Conservation (phyloP, 2,888 invertebrate species). For the Nomada ruficornis region DNA sequence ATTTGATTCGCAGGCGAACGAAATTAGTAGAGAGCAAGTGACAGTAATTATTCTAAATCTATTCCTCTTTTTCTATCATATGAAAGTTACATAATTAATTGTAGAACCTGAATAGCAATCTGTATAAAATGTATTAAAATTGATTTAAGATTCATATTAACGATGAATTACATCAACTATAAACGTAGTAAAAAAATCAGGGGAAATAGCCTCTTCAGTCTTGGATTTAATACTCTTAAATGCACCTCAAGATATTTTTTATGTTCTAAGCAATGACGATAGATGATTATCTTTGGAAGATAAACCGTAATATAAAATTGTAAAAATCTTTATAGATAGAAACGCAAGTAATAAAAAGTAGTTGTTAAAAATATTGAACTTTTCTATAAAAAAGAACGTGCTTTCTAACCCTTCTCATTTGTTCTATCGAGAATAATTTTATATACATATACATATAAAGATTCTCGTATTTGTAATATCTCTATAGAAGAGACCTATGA, state of each 20-base stretch:
- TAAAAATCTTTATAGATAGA: constrained; percentile 12
- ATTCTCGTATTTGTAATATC: neutral
- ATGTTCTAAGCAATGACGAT: constrained; percentile 6
- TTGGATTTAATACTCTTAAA: constrained; percentile 37
- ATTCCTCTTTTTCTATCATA: constrained; percentile 10
- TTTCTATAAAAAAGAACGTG: constrained; percentile 10
- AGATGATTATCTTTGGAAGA: constrained; percentile 6
- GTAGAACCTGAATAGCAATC: neutral
- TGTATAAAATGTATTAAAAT: constrained; percentile 15
- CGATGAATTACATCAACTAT: neutral
- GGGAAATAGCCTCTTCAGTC: constrained; percentile 59
- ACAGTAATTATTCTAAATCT: constrained; percentile 26
- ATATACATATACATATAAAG: neutral
- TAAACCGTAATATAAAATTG: neutral
- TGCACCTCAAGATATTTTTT: constrained; percentile 3
- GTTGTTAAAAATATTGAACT: constrained; percentile 22
- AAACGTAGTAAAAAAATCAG: constrained; percentile 12
- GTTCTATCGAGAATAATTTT: neutral
- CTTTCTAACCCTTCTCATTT: neutral
- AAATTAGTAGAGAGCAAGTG: constrained; percentile 21
- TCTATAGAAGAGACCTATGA: neutral
- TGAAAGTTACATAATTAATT: neutral
- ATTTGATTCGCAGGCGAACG: neutral
- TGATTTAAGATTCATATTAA: neutral
- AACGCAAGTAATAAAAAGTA: constrained; percentile 17